phyloP scores from a whole-genome alignment of 2,797 vertebrate species.

The Morus bassanus region DNA sequence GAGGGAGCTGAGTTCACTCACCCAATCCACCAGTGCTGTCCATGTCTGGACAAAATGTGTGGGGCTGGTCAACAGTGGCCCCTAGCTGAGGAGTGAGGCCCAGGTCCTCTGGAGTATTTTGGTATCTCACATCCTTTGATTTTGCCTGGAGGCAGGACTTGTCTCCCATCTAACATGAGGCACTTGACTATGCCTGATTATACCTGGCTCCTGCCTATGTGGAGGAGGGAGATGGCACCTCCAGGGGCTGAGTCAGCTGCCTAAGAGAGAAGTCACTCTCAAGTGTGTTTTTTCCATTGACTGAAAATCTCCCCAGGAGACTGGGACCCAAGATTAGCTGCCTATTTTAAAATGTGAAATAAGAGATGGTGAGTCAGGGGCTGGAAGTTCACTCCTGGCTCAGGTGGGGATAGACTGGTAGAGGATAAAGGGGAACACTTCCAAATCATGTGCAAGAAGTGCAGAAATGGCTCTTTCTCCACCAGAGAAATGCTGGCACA shows the following conservation, averaged over 20 bases:
- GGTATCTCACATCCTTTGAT: background rate
- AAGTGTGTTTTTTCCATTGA: background rate
- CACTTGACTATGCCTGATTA: background rate
- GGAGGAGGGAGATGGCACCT: background rate
- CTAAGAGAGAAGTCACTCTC: background rate
- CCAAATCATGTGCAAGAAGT: background rate
- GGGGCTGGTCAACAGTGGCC: fast-evolving
- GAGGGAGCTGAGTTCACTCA: background rate
- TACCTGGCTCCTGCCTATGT: background rate
- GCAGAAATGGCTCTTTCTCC: background rate
- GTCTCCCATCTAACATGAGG: background rate
- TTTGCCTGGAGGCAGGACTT: background rate
- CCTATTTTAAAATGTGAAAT: background rate
- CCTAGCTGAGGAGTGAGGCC: background rate
- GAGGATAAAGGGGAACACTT: background rate
- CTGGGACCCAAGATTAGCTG: background rate
- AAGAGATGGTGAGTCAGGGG: fast-evolving
- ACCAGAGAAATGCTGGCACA: background rate
- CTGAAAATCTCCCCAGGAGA: background rate
- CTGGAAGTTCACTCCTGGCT: background rate
- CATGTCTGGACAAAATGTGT: background rate
- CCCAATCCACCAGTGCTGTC: background rate
- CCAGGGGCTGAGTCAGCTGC: background rate
- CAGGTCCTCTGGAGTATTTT: background rate
- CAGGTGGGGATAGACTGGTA: fast-evolving